These are phyloP conservation scores for Eueremaeus valkanovi DNA, from an alignment of 2,888 invertebrate species.

Conservation along the genomic window DNA sequence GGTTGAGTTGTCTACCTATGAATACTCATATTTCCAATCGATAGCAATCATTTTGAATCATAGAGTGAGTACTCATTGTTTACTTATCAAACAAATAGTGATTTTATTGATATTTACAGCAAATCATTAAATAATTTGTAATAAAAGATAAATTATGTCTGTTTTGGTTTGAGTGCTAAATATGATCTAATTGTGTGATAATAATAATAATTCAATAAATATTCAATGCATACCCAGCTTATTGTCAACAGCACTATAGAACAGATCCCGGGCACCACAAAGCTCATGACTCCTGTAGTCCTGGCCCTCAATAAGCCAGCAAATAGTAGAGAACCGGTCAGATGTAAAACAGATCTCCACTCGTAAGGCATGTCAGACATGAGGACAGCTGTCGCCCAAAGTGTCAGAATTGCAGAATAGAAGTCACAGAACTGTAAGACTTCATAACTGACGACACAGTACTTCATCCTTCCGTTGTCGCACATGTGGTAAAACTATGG, in stretches of 20 bases:
- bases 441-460: constrained; percentile 49
- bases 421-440: constrained; percentile 61
- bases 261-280: constrained; percentile 54
- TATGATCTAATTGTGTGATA: too few relatives aligned
- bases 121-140: too few relatives aligned
- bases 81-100: too few relatives aligned
- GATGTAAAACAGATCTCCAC: constrained; percentile 55
- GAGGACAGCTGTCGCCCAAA: constrained; percentile 61
- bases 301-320: constrained; percentile 58
- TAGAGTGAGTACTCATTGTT: too few relatives aligned
- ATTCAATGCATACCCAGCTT: constrained; percentile 17
- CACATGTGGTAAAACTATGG: constrained; percentile 48
- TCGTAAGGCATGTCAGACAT: constrained; percentile 56
- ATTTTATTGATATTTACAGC: too few relatives aligned
- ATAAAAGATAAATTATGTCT: too few relatives aligned
- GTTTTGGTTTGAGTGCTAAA: too few relatives aligned
- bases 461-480: constrained; percentile 49
- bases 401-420: constrained; percentile 59
- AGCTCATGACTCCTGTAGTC: constrained; percentile 56
- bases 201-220: too few relatives aligned
- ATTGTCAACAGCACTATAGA: not conserved
- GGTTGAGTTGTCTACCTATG: too few relatives aligned
- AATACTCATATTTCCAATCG: too few relatives aligned
- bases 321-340: constrained; percentile 58
- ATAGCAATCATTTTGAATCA: too few relatives aligned